Percentiles rank a stretch among this genome's conserved stretches.
phyloP scores from a whole-genome alignment of 2,797 vertebrate species.

The Argentina silus region DNA sequence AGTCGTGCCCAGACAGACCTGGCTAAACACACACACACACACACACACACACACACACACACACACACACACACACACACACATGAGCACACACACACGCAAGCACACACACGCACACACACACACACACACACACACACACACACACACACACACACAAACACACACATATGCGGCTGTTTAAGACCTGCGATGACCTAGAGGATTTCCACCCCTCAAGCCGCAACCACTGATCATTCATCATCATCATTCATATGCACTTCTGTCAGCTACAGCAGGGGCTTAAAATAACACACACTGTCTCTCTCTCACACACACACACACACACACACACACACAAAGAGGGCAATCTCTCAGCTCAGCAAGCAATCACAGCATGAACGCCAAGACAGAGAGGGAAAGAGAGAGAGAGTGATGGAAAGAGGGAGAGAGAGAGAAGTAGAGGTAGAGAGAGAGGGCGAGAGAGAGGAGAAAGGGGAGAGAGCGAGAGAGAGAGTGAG shows the following conservation, averaged over 20 bases:
- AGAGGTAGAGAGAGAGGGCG: conserved; percentile 26
- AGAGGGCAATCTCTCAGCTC: conserved; percentile 55
- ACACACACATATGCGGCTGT: too few relatives aligned
- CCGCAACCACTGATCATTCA: neutral
- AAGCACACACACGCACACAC: too few relatives aligned
- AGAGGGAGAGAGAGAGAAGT: conserved; percentile 25
- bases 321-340: neutral
- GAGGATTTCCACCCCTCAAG: neutral
- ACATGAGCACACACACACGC: too few relatives aligned
- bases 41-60: too few relatives aligned
- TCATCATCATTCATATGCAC: conserved; percentile 7
- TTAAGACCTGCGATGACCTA: neutral
- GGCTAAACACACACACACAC: too few relatives aligned
- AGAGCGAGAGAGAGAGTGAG: conserved; percentile 11
- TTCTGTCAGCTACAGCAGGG: neutral
- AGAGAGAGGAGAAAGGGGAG: conserved; percentile 25
- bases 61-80: too few relatives aligned
- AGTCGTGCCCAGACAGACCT: too few relatives aligned
- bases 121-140: neutral
- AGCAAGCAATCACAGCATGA: conserved; percentile 57
- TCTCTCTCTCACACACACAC: neutral
- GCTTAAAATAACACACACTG: neutral
- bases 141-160: too few relatives aligned
- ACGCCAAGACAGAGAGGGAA: conserved; percentile 43
- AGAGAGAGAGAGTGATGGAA: conserved; percentile 26